phyloP scores from a whole-genome alignment of 2,888 invertebrate species.

The Zygogramma bicolorata region DNA sequence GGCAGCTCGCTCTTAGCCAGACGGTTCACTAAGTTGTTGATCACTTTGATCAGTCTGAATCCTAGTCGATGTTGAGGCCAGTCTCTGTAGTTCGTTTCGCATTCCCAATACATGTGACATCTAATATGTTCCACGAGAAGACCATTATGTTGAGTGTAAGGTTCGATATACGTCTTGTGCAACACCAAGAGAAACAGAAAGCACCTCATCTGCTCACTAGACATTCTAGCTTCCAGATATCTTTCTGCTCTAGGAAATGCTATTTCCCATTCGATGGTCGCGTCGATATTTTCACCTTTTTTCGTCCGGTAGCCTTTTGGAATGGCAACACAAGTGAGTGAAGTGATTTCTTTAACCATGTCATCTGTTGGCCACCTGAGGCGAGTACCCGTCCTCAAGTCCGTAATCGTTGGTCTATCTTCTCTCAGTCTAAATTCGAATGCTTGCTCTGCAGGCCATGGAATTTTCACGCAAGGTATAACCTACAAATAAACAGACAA shows the following conservation, averaged over 20 bases:
- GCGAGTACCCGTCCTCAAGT: slow-evolving; percentile 59
- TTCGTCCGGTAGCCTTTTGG: slow-evolving; percentile 79
- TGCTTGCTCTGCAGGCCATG: slow-evolving; percentile 81
- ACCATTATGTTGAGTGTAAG: slow-evolving; percentile 74
- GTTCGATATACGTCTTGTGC: slow-evolving; percentile 79
- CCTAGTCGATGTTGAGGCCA: slow-evolving; percentile 84
- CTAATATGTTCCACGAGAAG: slow-evolving; percentile 80
- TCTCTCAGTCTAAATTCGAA: slow-evolving; percentile 75
- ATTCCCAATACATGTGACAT: slow-evolving; percentile 83
- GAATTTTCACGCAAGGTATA: slow-evolving; percentile 76
- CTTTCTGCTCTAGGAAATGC: slow-evolving; percentile 83
- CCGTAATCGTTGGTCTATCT: slow-evolving; percentile 67
- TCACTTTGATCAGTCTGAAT: slow-evolving; percentile 74
- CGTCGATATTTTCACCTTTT: slow-evolving; percentile 63
- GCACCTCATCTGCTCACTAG: slow-evolving; percentile 78
- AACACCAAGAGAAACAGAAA: slow-evolving; percentile 77
- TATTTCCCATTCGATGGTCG: slow-evolving; percentile 82
- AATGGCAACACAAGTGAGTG: slow-evolving; percentile 77
- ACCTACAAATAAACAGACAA: slow-evolving; percentile 65
- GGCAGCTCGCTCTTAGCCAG: slow-evolving; percentile 74
- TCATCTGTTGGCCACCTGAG: slow-evolving; percentile 79
- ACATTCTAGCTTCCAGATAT: slow-evolving; percentile 79
- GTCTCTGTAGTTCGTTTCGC: slow-evolving; percentile 77
- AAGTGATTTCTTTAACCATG: slow-evolving; percentile 76
- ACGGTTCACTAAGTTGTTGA: slow-evolving; percentile 73